A percentile compares a stretch with the other conserved stretches of the same genome.
Evolutionary conservation across 2,888 invertebrate genomes (phyloP).

Genomic region (Tetheella fluctuosa): DNA sequence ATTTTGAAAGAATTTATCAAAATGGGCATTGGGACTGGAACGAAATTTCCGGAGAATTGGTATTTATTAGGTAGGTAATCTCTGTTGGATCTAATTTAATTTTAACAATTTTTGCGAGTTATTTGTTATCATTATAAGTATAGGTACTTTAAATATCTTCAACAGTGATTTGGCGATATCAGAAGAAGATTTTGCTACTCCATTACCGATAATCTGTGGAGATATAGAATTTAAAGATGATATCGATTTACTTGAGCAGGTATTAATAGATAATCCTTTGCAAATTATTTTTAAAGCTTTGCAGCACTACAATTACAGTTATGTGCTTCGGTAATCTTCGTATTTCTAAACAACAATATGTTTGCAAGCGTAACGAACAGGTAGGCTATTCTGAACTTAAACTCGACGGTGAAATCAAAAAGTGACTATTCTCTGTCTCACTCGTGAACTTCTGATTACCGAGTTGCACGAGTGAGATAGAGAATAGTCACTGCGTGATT

Average conservation of each 20-base stretch:
- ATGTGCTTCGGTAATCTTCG: too few relatives aligned
- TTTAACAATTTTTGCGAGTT: neutral
- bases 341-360: too few relatives aligned
- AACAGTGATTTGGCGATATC: slow-evolving; percentile 26
- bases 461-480: too few relatives aligned
- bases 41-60: slow-evolving; percentile 37
- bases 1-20: slow-evolving; percentile 38
- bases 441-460: too few relatives aligned
- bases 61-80: slow-evolving; percentile 50
- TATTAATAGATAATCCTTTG: slow-evolving; percentile 36
- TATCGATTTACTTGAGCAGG: slow-evolving; percentile 67
- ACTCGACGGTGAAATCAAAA: too few relatives aligned
- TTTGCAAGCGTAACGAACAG: too few relatives aligned
- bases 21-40: slow-evolving; percentile 73
- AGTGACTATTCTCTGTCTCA: too few relatives aligned
- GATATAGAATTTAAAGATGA: slow-evolving; percentile 66
- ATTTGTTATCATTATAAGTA: neutral
- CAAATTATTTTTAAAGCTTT: neutral
- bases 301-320: neutral
- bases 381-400: too few relatives aligned
- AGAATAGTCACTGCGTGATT: too few relatives aligned
- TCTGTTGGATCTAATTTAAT: neutral
- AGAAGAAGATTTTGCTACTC: slow-evolving; percentile 21
- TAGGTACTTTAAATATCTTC: too few relatives aligned
- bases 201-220: slow-evolving; percentile 35